phyloP scores from a whole-genome alignment of 2,113 vertebrate species.

The Dissostichus mawsoni region DNA sequence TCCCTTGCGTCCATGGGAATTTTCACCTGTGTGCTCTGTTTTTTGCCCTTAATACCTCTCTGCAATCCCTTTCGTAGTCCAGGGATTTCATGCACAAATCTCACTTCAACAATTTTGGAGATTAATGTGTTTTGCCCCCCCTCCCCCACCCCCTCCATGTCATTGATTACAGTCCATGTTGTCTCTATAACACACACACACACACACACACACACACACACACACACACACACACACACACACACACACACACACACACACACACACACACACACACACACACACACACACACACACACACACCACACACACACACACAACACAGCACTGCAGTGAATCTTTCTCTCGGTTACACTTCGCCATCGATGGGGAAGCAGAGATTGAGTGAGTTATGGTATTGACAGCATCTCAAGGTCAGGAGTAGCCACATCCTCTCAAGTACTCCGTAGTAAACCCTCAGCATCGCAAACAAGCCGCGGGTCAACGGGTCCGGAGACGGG shows the following conservation, averaged over 20 bases:
- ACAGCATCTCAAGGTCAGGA: constrained; percentile 66
- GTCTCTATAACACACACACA: not conserved
- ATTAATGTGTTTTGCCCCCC: constrained; percentile 25
- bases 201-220: not conserved
- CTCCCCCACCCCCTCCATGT: not conserved
- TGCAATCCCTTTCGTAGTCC: constrained; percentile 8
- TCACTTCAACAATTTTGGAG: constrained; percentile 34
- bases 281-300: not conserved
- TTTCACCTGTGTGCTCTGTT: constrained; percentile 31
- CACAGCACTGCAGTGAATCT: not conserved
- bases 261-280: not conserved
- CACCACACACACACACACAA: not conserved
- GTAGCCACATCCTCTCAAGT: constrained; percentile 17
- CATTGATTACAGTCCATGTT: not conserved
- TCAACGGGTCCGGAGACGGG: constrained; percentile 41
- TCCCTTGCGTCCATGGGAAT: constrained; percentile 15
- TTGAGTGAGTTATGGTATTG: constrained; percentile 42
- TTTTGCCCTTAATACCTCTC: constrained; percentile 25
- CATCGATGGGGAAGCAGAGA: not conserved
- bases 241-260: not conserved
- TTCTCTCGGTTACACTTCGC: not conserved
- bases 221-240: not conserved
- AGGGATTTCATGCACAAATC: constrained; percentile 45
- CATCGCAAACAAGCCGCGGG: constrained; percentile 64
- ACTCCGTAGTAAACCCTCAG: constrained; percentile 38